These are phyloP conservation scores for Sycophila texana DNA, from an alignment of 2,888 invertebrate genomes.

Conservation along the genomic window DNA sequence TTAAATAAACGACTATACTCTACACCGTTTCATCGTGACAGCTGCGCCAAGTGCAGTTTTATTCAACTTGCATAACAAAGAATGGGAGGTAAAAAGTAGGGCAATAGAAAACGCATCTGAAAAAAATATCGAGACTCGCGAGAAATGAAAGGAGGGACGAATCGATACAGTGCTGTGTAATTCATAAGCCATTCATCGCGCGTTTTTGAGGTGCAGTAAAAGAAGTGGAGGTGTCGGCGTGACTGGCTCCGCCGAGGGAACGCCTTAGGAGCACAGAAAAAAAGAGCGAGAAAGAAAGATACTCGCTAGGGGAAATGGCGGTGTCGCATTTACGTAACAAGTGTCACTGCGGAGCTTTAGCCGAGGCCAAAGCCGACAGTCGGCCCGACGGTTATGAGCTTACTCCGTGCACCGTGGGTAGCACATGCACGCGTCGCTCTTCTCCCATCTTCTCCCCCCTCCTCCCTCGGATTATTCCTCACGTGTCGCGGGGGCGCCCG, in stretches of 20 bases:
- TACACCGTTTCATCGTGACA: no score
- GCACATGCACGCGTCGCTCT: slow-evolving; percentile 56
- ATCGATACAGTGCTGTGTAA: slow-evolving; percentile 2
- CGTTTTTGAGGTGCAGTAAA: neutral
- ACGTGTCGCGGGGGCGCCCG: neutral
- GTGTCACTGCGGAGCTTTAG: slow-evolving; percentile 65
- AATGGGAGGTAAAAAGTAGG: no score
- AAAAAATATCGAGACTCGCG: neutral
- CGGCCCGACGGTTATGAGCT: slow-evolving; percentile 65
- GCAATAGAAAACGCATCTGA: no score
- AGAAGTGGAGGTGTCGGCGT: neutral
- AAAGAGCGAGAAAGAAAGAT: neutral
- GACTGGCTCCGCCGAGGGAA: neutral
- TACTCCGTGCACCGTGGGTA: slow-evolving; percentile 58
- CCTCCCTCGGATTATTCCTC: slow-evolving; percentile 18
- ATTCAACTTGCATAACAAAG: no score
- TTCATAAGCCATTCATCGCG: slow-evolving; percentile 22
- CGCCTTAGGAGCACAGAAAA: neutral
- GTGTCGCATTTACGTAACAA: slow-evolving; percentile 68
- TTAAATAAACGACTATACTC: no score
- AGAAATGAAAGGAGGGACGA: neutral
- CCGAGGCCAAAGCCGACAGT: slow-evolving; percentile 67
- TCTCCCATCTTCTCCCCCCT: slow-evolving; percentile 52
- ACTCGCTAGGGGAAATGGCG: slow-evolving; percentile 34
- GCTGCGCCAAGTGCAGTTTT: no score